phyloP scores from a whole-genome alignment of 2,113 vertebrate genomes.

The Sebastes fasciatus region DNA sequence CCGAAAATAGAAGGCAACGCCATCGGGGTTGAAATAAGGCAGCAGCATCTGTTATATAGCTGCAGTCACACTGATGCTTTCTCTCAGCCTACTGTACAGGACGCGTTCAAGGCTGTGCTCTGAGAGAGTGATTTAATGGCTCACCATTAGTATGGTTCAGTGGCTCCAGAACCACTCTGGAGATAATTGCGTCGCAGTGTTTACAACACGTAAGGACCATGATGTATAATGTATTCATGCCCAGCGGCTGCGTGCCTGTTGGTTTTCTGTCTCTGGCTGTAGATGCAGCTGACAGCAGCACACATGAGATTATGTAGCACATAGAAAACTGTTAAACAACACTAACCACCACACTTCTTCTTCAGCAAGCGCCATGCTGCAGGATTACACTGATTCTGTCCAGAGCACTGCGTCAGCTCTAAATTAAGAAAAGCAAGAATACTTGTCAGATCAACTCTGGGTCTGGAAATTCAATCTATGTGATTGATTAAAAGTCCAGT shows the following conservation, averaged over 20 bases:
- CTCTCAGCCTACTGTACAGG: background rate
- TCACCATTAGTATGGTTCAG: background rate
- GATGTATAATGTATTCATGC: background rate
- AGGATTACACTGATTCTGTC: background rate
- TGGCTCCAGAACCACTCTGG: background rate
- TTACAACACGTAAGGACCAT: background rate
- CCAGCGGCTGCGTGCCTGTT: background rate
- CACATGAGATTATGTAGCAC: background rate
- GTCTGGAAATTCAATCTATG: background rate
- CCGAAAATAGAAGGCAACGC: background rate
- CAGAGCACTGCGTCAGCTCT: background rate
- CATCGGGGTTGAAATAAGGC: background rate
- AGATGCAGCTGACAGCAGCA: background rate
- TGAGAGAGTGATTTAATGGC: background rate
- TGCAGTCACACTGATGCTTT: background rate
- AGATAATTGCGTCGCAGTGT: slow-evolving; percentile 1
- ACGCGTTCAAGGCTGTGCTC: background rate
- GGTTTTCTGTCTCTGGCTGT: background rate
- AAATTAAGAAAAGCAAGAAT: background rate
- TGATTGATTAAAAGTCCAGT: background rate
- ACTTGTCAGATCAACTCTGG: background rate
- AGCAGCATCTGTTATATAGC: too few species aligned
- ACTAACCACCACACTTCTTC: background rate
- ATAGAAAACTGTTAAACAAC: background rate
- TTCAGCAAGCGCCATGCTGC: background rate